phyloP scores from a whole-genome alignment of 2,113 vertebrate species.

The Triplophysa tibetana region DNA sequence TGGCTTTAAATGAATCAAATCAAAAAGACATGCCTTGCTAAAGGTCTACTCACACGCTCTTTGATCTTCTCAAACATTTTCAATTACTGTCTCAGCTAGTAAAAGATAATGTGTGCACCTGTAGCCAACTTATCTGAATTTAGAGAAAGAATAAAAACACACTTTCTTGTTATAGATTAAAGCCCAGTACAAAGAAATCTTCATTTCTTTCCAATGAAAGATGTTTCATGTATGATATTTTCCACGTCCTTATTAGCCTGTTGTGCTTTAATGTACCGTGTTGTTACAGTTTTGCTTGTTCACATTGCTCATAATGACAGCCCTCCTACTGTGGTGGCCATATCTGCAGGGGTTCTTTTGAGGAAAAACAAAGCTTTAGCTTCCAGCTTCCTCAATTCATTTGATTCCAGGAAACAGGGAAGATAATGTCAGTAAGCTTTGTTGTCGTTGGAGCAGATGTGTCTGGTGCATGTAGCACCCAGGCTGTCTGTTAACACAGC shows the following conservation, averaged over 20 bases:
- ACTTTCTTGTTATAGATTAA: too few relatives aligned
- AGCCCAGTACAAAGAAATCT: too few relatives aligned
- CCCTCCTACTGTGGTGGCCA: constrained; percentile 56
- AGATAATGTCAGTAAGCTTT: constrained; percentile 58
- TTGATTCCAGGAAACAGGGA: constrained; percentile 71
- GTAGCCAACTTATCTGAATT: neutral
- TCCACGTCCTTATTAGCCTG: constrained; percentile 52
- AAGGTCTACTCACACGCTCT: constrained; percentile 8
- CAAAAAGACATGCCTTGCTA: constrained; percentile 19
- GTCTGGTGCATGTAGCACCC: constrained; percentile 23
- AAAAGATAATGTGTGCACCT: neutral
- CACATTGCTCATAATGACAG: constrained; percentile 29
- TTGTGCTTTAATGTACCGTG: constrained; percentile 62
- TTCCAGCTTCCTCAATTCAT: constrained; percentile 63
- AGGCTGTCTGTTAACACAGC: constrained; percentile 40
- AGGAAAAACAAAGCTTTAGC: constrained; percentile 66
- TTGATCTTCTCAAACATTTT: constrained; percentile 27
- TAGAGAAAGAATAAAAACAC: neutral
- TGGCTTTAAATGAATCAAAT: constrained; percentile 26
- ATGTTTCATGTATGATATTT: constrained; percentile 27
- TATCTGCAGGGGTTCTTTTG: constrained; percentile 64
- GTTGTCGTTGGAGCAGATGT: constrained; percentile 44
- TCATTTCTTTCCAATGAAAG: neutral
- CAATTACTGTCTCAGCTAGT: constrained; percentile 31
- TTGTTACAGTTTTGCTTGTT: constrained; percentile 49